Evolutionary conservation across 2,888 invertebrate genomes (phyloP).

Genomic region (Graphium colonna): DNA sequence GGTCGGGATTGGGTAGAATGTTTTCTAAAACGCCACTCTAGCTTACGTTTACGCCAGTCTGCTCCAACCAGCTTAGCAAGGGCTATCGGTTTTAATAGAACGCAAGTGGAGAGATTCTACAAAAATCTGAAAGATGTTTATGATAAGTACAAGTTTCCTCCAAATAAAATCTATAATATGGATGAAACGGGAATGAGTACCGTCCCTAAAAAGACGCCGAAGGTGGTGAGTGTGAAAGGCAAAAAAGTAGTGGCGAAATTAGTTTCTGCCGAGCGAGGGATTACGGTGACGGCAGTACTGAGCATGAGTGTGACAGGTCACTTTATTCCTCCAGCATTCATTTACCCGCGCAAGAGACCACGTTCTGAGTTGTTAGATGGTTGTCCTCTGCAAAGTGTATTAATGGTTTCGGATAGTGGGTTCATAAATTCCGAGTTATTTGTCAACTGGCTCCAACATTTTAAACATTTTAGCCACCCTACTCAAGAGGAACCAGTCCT

Average conservation of each 20-base stretch:
- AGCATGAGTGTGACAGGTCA: no score
- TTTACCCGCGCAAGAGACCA: no score
- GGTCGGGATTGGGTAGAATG: not conserved
- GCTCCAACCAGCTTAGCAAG: not conserved
- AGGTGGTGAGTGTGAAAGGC: constrained; percentile 7
- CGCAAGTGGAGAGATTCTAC: constrained; percentile 1
- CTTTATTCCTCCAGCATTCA: no score
- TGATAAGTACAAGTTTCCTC: constrained; percentile 18
- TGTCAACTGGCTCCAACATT: constrained; percentile 35
- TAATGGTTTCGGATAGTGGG: constrained; percentile 36
- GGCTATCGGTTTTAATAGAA: constrained; percentile 9
- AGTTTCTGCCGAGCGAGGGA: constrained; percentile 27
- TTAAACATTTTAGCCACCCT: constrained; percentile 23
- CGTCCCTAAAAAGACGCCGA: constrained; percentile 8
- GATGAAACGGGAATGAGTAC: not conserved
- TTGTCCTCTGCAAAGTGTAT: no score
- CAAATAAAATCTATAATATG: constrained; percentile 14
- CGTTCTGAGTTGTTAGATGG: no score
- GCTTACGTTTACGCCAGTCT: not conserved
- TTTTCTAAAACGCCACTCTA: not conserved
- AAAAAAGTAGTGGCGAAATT: constrained; percentile 26
- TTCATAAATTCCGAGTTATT: constrained; percentile 38
- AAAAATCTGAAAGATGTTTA: constrained; percentile 17
- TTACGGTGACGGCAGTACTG: no score
- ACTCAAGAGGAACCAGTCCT: constrained; percentile 27